Conservation (phyloP, 2,888 invertebrate species). For the Chymomyza caudatula region DNA sequence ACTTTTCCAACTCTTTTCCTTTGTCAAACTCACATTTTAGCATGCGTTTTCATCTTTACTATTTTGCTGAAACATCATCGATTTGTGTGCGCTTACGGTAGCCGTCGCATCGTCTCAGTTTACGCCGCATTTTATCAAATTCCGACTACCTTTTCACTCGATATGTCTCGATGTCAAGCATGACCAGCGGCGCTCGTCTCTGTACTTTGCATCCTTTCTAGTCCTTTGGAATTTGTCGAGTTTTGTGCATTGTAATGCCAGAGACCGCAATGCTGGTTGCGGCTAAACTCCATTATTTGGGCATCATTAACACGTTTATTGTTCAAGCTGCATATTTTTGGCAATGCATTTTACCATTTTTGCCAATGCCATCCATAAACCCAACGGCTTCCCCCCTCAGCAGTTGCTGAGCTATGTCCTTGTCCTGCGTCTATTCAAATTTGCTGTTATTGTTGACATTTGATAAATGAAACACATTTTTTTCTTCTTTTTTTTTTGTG, state of each 20-base stretch:
- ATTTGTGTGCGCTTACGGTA: slow-evolving; percentile 34
- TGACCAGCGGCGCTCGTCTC: slow-evolving; percentile 53
- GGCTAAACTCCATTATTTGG: slow-evolving; percentile 56
- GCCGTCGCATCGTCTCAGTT: slow-evolving; percentile 58
- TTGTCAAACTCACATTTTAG: slow-evolving; percentile 29
- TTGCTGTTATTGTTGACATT: slow-evolving; percentile 15
- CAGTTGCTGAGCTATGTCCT: slow-evolving; percentile 17
- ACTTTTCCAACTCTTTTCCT: slow-evolving; percentile 59
- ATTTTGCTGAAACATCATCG: slow-evolving; percentile 43
- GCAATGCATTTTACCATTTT: not conserved
- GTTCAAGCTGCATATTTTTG: slow-evolving; percentile 34
- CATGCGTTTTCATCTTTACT: not conserved
- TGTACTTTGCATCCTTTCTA: slow-evolving; percentile 56
- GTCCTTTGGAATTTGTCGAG: slow-evolving; percentile 16
- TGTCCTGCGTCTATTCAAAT: slow-evolving; percentile 50
- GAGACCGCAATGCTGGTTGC: not conserved
- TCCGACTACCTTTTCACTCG: not conserved
- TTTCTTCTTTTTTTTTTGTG: slow-evolving; percentile 25
- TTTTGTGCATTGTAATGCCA: slow-evolving; percentile 62
- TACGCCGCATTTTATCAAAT: slow-evolving; percentile 9
- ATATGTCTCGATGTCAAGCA: slow-evolving; percentile 38
- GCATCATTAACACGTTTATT: slow-evolving; percentile 71
- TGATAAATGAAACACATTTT: slow-evolving; percentile 43
- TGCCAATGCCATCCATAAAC: not conserved
- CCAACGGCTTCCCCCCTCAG: not conserved